A percentile compares a stretch with the other conserved stretches of the same genome.
These are phyloP conservation scores for Xenopus borealis DNA, from an alignment of 2,113 vertebrate species.

Conservation along the genomic window DNA sequence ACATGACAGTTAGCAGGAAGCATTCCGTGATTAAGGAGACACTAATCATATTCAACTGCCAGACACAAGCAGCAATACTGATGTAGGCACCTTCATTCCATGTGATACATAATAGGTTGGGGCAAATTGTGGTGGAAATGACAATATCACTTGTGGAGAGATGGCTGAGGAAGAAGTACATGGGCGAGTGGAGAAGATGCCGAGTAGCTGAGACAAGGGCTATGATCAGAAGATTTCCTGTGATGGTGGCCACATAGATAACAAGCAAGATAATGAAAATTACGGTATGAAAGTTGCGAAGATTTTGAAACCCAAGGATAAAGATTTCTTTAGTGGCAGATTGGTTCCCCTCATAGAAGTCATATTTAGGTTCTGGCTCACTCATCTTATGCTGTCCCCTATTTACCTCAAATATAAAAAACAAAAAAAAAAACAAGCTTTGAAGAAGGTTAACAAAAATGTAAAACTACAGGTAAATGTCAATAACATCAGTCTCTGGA, in stretches of 20 bases:
- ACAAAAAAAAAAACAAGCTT: too few species aligned
- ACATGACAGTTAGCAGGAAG: conserved; percentile 50
- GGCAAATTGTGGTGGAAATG: background rate
- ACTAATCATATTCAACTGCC: conserved; percentile 48
- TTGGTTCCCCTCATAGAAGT: background rate
- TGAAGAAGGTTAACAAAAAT: too few species aligned
- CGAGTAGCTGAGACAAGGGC: background rate
- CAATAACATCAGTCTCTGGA: too few species aligned
- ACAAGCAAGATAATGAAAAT: background rate
- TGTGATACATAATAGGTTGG: background rate
- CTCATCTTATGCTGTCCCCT: too few species aligned
- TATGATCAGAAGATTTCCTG: conserved; percentile 21
- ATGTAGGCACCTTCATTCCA: background rate
- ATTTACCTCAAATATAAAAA: too few species aligned
- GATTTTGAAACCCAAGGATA: conserved; percentile 12
- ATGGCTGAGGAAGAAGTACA: conserved; percentile 29
- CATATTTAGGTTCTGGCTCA: too few species aligned
- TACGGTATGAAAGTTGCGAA: background rate
- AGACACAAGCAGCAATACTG: conserved; percentile 43
- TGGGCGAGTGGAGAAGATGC: conserved; percentile 14
- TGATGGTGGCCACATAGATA: background rate
- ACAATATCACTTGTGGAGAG: background rate
- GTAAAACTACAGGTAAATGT: too few species aligned
- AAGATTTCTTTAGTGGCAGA: background rate
- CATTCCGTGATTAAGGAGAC: conserved; percentile 46